A percentile compares a stretch with the other conserved stretches of the same genome.
Conservation (phyloP, 2,797 vertebrate genomes). For the Sorex maritimensis region DNA sequence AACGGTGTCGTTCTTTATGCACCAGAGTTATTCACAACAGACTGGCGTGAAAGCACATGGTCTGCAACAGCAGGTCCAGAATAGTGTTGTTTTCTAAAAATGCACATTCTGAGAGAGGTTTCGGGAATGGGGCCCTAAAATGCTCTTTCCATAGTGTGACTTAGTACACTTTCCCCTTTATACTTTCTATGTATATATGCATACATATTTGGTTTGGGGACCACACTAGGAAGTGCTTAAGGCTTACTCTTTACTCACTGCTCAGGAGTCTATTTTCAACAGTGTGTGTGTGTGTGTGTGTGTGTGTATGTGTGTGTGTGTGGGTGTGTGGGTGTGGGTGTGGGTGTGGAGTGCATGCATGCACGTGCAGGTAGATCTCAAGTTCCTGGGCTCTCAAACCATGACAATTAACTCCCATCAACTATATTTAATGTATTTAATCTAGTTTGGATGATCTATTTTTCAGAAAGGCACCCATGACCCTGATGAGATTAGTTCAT, state of each 20-base stretch:
- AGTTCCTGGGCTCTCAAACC: background rate
- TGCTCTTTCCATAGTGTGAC: background rate
- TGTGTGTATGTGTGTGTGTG: too few relatives aligned
- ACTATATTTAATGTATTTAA: constrained; percentile 31
- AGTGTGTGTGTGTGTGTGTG: too few relatives aligned
- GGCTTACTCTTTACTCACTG: too few relatives aligned
- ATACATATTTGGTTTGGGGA: too few relatives aligned
- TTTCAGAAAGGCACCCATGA: background rate
- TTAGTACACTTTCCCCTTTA: constrained; percentile 26
- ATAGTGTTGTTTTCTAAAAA: constrained; percentile 20
- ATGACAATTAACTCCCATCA: background rate
- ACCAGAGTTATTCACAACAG: background rate
- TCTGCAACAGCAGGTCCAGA: background rate
- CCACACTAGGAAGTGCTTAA: too few relatives aligned
- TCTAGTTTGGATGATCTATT: background rate
- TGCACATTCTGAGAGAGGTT: background rate
- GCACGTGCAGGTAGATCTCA: too few relatives aligned
- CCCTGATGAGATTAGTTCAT: background rate
- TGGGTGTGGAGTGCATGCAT: too few relatives aligned
- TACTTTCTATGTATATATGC: background rate
- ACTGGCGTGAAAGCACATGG: background rate
- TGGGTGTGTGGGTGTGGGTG: too few relatives aligned
- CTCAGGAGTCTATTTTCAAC: constrained; percentile 18
- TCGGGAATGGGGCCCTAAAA: background rate
- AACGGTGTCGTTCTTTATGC: constrained; percentile 1